Evolutionary conservation across 64 coral and sea anemone genomes (phyloP), one percentile per base, ranked within the genome.

Genomic region (Dendronephthya gigantea): DNA sequence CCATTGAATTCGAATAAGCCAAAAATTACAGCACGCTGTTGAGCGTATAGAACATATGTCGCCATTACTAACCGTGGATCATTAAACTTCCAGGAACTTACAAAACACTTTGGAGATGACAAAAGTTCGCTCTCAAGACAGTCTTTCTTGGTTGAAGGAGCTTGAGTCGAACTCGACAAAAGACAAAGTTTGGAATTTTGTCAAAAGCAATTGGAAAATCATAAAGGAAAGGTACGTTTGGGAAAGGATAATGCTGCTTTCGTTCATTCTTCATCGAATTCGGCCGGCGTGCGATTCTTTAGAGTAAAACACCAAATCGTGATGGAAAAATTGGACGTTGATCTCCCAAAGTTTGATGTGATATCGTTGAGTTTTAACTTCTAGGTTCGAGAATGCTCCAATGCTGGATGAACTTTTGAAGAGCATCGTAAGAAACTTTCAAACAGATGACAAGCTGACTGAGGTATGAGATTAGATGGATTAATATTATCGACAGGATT

Each of bases 61-160:
- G 11, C 41, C 37, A 7, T 69, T 27, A 43, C 27, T n/a, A 40
- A 9, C 17, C 35, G 1, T 19, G 23, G 33, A 40, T 82, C 48
- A 8, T 85, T 82, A 16, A 31, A 45, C n/a, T 30, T 17, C 52
- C 19, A 92, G 90, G 52, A 92, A 92, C 82, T 83, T 92, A 35
- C 87, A 82, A 12, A 35, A 85, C 38, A 82, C 87, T 65, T 88
- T 92, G 41, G 82, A 92, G 40, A 17, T 81, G 43, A 75, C 38
- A 12, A 59, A 82, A 84, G 75, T 92, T 52, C 87, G 87, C 0
- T 87, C 90, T 33, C 90, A 92, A 48, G 90, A 92, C 34, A 35
- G 82, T 35, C 87, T 92, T n/a, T 84, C 62, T 17, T 92, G 90
- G 87, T 47, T 92, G 25, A 50, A 92, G 2, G 50, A 48, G 87